These are phyloP conservation scores for Sebastes taczanowskii DNA, from an alignment of 2,797 vertebrate genomes.

Conservation along the genomic window DNA sequence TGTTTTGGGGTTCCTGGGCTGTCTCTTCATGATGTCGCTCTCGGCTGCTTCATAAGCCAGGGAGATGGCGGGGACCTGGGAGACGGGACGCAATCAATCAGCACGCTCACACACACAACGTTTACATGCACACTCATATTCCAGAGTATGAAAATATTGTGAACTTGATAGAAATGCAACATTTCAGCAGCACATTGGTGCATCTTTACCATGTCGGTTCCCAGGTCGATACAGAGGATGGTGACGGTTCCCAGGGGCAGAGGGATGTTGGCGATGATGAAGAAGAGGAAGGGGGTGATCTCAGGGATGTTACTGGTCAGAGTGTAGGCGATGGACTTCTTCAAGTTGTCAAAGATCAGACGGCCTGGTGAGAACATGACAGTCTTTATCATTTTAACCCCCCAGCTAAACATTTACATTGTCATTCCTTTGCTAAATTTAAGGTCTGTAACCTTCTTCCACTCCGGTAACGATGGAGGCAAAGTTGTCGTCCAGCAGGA, in stretches of 20 bases:
- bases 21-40: constrained; percentile 99
- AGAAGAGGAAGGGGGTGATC: constrained; percentile 95
- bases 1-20: constrained; percentile 94
- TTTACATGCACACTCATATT: not conserved
- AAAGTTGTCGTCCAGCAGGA: constrained; percentile 96
- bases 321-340: constrained; percentile 97
- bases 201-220: constrained; percentile 93
- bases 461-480: constrained; percentile 97
- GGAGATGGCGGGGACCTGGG: constrained; percentile 94
- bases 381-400: not conserved
- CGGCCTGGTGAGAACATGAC: constrained; percentile 81
- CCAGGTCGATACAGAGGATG: constrained; percentile 97
- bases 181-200: not conserved
- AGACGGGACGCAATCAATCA: not conserved
- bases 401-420: not conserved
- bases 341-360: constrained; percentile 97
- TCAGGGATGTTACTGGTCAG: constrained; percentile 98
- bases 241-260: constrained; percentile 95
- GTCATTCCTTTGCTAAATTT: not conserved
- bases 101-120: not conserved
- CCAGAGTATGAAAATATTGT: not conserved
- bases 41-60: constrained; percentile 97
- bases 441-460: constrained; percentile 87
- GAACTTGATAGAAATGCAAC: not conserved
- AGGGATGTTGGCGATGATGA: constrained; percentile 95